A percentile compares a stretch with the other conserved stretches of the same genome.
Conservation (phyloP, 2,797 vertebrate genomes). For the Arctocebus calabarensis region DNA sequence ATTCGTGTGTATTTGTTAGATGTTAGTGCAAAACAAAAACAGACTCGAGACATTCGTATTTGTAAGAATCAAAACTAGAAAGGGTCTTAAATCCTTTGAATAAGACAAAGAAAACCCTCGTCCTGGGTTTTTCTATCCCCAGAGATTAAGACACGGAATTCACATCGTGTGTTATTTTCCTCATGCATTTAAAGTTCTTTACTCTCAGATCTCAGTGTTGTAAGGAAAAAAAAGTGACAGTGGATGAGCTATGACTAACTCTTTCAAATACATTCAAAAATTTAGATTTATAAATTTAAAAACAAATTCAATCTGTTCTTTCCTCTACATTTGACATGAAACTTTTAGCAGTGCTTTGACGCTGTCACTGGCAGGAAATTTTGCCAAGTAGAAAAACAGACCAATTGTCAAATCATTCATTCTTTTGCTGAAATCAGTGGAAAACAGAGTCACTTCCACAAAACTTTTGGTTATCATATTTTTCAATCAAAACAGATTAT, state of each 20-base stretch:
- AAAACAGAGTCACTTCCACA: not conserved
- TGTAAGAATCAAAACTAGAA: not conserved
- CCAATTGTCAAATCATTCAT: slow-evolving; percentile 11
- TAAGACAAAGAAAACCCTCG: not conserved
- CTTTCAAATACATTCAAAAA: slow-evolving; percentile 23
- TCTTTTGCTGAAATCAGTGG: not conserved
- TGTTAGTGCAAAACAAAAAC: not conserved
- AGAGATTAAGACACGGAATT: not conserved
- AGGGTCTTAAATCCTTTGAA: not conserved
- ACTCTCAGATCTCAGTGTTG: not conserved
- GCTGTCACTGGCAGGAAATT: slow-evolving; percentile 19
- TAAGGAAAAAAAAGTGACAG: not conserved
- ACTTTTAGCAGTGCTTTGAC: slow-evolving; percentile 15
- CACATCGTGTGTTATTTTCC: not conserved
- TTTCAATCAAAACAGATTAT: not conserved
- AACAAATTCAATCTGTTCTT: slow-evolving; percentile 17
- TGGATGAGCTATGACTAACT: not conserved
- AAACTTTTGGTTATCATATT: not conserved
- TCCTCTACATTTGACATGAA: not conserved
- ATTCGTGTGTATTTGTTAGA: not conserved
- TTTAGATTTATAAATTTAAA: slow-evolving; percentile 40
- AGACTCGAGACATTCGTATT: not conserved
- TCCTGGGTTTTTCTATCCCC: not conserved
- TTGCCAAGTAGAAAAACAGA: slow-evolving; percentile 31
- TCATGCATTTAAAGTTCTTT: not conserved